Evolutionary conservation across 92 coral and sea anemone genomes (phyloP), one percentile per base, ranked within the genome.

Genomic region (Zoanthus gigantus): DNA sequence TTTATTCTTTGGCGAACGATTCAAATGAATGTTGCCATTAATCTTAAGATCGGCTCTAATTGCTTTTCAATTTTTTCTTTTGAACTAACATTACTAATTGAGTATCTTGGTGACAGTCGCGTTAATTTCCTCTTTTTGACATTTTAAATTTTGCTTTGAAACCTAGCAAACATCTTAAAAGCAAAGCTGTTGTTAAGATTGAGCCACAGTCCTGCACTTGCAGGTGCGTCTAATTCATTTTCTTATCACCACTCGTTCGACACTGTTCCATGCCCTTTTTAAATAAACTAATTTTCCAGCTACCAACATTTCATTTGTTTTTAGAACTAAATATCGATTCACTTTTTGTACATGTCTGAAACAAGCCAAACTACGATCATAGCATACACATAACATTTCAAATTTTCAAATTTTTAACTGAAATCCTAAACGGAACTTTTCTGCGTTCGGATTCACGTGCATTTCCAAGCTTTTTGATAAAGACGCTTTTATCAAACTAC

Each of bases 61-160:
- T 81, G 47, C 85, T 65, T 65, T 68, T 47, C 85, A 50, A 80
- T 81, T 67, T 63, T 45, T 81, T 45, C 74, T 68, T 65, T 81
- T 67, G 75, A 81, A 63, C 44, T 63, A 46, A 47, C 67, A 74
- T 66, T 46, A 66, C 85, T 81, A 81, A 81, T 81, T 45, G 74
- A 81, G 50, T 34, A 46, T 42, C 42, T 57, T 16, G 28, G 15
- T 81, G 85, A 81, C 85, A 66, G 18, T 28, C 16, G 42, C 60
- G 85, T 68, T 81, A 81, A 81, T 81, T 68, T 67, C 75, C 76
- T 67, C 66, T 66, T 30, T 66, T 34, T 66, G 85, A 81, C 85
- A 66, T 81, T 66, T 81, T 30, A 46, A 63, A 46, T n/a, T 67
- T 65, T 46, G 8, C 28, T 67, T 45, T 69, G 18, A 80, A 74